phyloP scores from a whole-genome alignment of 2,797 vertebrate genomes.

The Diceros bicornis region DNA sequence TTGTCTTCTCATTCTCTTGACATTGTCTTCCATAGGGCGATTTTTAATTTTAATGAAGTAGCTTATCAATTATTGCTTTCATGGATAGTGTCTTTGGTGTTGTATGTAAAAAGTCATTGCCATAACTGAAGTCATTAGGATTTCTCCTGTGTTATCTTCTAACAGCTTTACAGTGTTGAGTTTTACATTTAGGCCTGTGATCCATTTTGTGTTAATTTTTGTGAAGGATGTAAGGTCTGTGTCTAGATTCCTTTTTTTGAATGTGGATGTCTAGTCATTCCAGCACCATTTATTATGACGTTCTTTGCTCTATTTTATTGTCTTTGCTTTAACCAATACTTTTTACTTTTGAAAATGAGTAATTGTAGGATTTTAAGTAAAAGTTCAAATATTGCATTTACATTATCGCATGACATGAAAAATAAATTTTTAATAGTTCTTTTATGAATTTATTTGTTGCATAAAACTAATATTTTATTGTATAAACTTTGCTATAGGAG shows the following conservation, averaged over 20 bases:
- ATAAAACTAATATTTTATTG: background rate
- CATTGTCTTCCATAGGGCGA: too few species aligned
- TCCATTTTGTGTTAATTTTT: background rate
- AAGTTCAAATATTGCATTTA: background rate
- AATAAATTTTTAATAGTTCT: background rate
- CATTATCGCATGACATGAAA: background rate
- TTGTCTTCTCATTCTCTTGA: background rate
- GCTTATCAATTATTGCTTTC: background rate
- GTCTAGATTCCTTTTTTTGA: background rate
- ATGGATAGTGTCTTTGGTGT: background rate
- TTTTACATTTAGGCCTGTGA: background rate
- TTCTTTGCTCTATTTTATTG: background rate
- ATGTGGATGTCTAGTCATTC: background rate
- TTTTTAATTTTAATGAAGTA: background rate
- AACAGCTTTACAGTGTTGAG: background rate
- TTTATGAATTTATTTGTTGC: background rate
- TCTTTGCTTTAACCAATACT: background rate
- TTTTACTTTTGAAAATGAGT: slow-evolving; percentile 19
- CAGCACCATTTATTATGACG: background rate
- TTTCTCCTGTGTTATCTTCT: background rate
- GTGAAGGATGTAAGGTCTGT: background rate
- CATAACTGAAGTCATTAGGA: background rate
- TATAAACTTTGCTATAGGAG: background rate
- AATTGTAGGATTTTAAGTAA: background rate
- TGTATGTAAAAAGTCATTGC: background rate